phyloP scores from a whole-genome alignment of 2,797 vertebrate species.

The Tenualosa thibaudeaui region DNA sequence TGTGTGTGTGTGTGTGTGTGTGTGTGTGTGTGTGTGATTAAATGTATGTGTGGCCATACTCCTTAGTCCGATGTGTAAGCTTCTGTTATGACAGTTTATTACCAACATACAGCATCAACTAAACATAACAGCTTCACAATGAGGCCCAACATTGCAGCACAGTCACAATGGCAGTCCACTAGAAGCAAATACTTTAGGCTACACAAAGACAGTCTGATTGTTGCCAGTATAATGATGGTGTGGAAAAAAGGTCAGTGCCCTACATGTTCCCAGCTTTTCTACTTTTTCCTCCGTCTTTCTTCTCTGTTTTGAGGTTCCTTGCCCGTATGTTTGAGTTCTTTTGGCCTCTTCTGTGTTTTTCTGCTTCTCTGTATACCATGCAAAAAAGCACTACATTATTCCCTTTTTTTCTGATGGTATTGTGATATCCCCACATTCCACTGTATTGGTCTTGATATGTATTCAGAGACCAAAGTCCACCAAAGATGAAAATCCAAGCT shows the following conservation, averaged over 20 bases:
- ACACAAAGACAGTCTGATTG: not conserved
- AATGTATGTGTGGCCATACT: not conserved
- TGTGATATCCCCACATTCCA: not conserved
- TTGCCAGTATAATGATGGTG: not conserved
- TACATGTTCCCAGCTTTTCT: not conserved
- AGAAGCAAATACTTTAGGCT: not conserved
- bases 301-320: not conserved
- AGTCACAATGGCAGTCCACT: not conserved
- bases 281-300: not conserved
- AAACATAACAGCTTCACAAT: not conserved
- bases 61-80: not conserved
- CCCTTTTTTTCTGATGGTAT: not conserved
- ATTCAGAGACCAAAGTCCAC: not conserved
- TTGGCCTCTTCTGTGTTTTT: not conserved
- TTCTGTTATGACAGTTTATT: not conserved
- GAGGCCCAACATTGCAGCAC: not conserved
- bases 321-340: not conserved
- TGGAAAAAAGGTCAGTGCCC: not conserved
- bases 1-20: too few relatives aligned
- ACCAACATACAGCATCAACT: not conserved
- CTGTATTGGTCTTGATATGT: not conserved
- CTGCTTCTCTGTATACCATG: not conserved
- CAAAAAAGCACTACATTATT: not conserved
- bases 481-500: not conserved
- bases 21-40: too few relatives aligned